Percentiles rank a stretch among this genome's conserved stretches.
These are phyloP conservation scores for Drosophila paucipuncta DNA, from an alignment of 2,888 invertebrate species.

Conservation along the genomic window DNA sequence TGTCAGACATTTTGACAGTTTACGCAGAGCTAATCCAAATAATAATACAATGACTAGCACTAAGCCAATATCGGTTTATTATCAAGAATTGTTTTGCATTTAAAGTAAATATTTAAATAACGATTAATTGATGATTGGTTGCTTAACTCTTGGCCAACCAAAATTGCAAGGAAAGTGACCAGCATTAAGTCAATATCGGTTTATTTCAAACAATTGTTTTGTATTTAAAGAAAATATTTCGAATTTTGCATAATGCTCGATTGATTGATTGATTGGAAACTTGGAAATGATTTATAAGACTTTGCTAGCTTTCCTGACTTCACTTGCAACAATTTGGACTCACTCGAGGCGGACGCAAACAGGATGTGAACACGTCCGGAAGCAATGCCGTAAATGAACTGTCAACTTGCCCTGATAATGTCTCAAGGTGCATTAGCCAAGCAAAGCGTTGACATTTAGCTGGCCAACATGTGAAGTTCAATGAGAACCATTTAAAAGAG, in stretches of 20 bases:
- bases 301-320: not conserved
- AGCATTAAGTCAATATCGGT: not conserved
- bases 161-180: too few relatives aligned
- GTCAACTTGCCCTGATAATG: constrained; percentile 40
- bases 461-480: constrained; percentile 71
- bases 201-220: not conserved
- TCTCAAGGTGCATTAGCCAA: constrained; percentile 49
- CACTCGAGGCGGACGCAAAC: constrained; percentile 35
- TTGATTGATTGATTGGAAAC: not conserved
- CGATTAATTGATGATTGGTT: not conserved
- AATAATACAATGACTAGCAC: not conserved
- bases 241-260: not conserved
- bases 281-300: too few relatives aligned
- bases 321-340: constrained; percentile 20
- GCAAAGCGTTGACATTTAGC: constrained; percentile 32
- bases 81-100: not conserved
- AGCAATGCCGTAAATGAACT: constrained; percentile 65
- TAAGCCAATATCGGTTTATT: not conserved
- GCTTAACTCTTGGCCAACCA: not conserved
- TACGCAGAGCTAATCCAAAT: not conserved
- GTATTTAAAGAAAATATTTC: not conserved
- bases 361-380: constrained; percentile 55
- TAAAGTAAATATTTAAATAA: not conserved
- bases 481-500: constrained; percentile 32
- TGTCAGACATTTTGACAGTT: not conserved